phyloP scores from a whole-genome alignment of 2,888 invertebrate genomes.

The Eurytoma californica region DNA sequence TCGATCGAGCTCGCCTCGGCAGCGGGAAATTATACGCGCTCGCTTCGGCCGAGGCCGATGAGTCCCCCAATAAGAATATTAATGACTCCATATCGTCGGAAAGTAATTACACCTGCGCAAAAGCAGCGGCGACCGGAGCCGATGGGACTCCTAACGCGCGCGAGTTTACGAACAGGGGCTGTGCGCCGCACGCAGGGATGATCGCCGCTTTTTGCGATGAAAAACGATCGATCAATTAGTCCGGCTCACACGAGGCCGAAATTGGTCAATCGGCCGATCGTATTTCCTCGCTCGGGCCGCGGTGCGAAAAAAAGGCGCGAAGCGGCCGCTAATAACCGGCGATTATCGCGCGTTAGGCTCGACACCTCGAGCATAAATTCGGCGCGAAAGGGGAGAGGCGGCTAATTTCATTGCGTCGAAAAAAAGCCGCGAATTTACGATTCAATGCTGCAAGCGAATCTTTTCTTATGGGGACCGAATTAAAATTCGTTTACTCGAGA shows the following conservation, averaged over 20 bases:
- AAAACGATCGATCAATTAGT: slow-evolving; percentile 66
- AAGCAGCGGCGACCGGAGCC: not conserved
- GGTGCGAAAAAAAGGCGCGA: not conserved
- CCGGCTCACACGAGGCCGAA: slow-evolving; percentile 13
- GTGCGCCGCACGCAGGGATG: slow-evolving; percentile 47
- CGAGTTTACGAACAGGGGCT: slow-evolving; percentile 63
- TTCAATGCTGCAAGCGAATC: not conserved
- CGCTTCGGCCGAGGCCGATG: slow-evolving; percentile 10
- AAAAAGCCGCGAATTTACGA: slow-evolving; percentile 18
- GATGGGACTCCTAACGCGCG: slow-evolving; percentile 44
- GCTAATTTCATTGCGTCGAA: slow-evolving; percentile 39
- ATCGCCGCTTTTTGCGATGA: slow-evolving; percentile 60
- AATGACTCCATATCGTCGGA: slow-evolving; percentile 63
- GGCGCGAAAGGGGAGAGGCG: not conserved
- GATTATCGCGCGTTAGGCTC: slow-evolving; percentile 47
- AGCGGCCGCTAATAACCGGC: slow-evolving; percentile 44
- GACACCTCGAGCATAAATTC: slow-evolving; percentile 46
- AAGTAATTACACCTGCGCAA: slow-evolving; percentile 62
- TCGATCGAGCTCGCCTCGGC: slow-evolving; percentile 54
- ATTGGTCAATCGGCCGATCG: slow-evolving; percentile 51
- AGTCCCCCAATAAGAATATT: slow-evolving; percentile 62
- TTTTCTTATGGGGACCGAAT: too few relatives aligned
- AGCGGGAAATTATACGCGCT: slow-evolving; percentile 41
- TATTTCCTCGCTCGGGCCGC: not conserved
- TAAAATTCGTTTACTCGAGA: too few relatives aligned